Percentiles rank a stretch among this genome's conserved stretches.
These are phyloP conservation scores for Naja naja DNA, from an alignment of 2,113 vertebrate genomes.

Conservation along the genomic window DNA sequence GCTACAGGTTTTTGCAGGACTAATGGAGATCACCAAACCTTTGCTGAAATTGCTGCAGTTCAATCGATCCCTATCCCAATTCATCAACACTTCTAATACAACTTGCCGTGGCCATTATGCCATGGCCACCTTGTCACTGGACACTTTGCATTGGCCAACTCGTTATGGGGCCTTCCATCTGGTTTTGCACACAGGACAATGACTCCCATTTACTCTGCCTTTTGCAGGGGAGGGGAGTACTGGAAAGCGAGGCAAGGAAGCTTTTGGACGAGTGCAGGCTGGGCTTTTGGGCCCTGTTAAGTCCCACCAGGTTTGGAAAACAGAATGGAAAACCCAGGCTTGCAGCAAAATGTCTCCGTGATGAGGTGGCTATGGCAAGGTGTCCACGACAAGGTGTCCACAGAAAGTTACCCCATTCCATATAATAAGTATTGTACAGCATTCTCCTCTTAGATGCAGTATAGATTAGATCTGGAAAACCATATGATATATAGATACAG, in stretches of 20 bases:
- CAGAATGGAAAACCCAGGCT: too few relatives aligned
- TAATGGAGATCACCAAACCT: not conserved
- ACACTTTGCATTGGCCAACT: too few relatives aligned
- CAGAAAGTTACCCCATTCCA: not conserved
- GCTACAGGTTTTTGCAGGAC: not conserved
- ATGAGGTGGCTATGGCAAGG: not conserved
- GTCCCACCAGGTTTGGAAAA: too few relatives aligned
- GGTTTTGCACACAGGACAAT: too few relatives aligned
- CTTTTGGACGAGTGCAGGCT: too few relatives aligned
- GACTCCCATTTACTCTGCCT: too few relatives aligned
- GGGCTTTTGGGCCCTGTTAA: too few relatives aligned
- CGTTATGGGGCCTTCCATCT: too few relatives aligned
- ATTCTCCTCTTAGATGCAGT: not conserved
- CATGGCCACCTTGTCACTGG: rapidly evolving
- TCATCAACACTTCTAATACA: not conserved
- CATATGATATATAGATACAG: not conserved
- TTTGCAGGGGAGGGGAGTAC: too few relatives aligned
- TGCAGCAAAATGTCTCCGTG: not conserved
- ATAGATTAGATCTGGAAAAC: not conserved
- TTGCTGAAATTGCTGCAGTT: not conserved
- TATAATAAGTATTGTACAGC: not conserved
- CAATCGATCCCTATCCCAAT: not conserved
- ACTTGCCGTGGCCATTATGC: too few relatives aligned
- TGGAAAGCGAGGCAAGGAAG: too few relatives aligned
- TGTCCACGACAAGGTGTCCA: too few relatives aligned